Evolutionary conservation across 2,888 invertebrate species (phyloP), one percentile per base, ranked within the genome.

Genomic region (Diarsia brunnea): DNA sequence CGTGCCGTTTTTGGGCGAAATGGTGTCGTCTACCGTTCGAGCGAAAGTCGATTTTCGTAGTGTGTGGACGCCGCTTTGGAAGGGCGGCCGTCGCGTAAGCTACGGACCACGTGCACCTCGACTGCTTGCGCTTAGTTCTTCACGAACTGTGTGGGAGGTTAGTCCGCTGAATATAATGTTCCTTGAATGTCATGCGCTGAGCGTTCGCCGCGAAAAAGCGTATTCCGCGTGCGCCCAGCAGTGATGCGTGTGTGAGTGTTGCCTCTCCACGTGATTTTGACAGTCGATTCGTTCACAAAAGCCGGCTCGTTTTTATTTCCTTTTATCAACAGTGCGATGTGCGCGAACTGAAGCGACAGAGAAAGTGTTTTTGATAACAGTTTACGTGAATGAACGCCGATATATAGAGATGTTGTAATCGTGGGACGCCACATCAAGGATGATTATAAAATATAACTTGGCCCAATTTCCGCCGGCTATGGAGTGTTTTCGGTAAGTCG

Each of bases 81-180:
- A 95, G 96, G 95, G 96, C 95, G 95, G 94, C 91, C 95, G 95
- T 93, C 94, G 95, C 94, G 95, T 95, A 95, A 95, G 96, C 95
- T 95, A 93, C 93, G 92, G 89, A 92, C 96, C 96, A 96, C 96
- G 96, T 96, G 96, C 95, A 94, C 92, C 92, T 93, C 95, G 93
- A 94, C 93, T 94, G 95, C 95, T 96, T 95, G 95, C 96, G 96
- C 93, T 94, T 94, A 94, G 96, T 96, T 96, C 96, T 96, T 96
- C 95, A 94, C 95, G 94, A 96, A 95, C 96, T 94, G 95, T 96
- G 96, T 96, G 94, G 95, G 96, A 95, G 96, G 96, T 93, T 95
- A 95, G 96, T 95, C 95, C 93, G 95, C 94, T 95, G 95, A 94
- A 91, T 94, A 93, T 93, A 92, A 95, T 94, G 93, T 92, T 93